Conservation (phyloP, 1,140 invertebrate genomes). For the Drosophila setifemur region DNA sequence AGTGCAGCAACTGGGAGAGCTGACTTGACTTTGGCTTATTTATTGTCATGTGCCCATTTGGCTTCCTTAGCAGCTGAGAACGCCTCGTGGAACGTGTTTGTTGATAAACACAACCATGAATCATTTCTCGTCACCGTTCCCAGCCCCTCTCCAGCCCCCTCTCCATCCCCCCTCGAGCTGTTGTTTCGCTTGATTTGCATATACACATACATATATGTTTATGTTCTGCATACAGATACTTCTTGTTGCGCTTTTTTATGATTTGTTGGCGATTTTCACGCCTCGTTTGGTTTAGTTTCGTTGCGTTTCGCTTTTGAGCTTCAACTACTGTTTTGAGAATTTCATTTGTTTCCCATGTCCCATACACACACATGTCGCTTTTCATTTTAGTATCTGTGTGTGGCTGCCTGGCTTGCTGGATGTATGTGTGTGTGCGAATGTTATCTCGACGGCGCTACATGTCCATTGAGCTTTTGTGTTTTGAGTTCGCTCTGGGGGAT, state of each 20-base stretch:
- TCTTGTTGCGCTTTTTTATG: constrained; percentile 75
- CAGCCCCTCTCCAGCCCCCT: neutral
- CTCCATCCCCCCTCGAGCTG: neutral
- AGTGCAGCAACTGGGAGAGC: constrained; percentile 19
- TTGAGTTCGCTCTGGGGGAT: constrained; percentile 39
- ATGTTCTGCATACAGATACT: constrained; percentile 32
- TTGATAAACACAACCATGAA: constrained; percentile 78
- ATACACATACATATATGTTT: constrained; percentile 13
- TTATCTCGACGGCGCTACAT: constrained; percentile 55
- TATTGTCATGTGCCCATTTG: constrained; percentile 64
- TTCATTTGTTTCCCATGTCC: constrained; percentile 40
- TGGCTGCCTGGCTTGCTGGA: neutral
- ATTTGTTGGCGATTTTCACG: constrained; percentile 79
- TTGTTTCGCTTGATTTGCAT: constrained; percentile 72
- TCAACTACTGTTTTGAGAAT: constrained; percentile 46
- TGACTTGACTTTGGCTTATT: constrained; percentile 61
- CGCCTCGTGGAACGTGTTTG: constrained; percentile 75
- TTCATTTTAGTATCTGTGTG: constrained; percentile 24
- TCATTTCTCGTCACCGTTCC: constrained; percentile 62
- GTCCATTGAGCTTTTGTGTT: constrained; percentile 58
- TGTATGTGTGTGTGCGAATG: constrained; percentile 22
- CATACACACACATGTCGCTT: constrained; percentile 23
- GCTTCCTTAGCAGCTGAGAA: constrained; percentile 55
- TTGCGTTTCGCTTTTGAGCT: constrained; percentile 51
- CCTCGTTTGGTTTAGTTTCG: constrained; percentile 67